These are phyloP conservation scores for Lepetodrilus schrolli DNA, from an alignment of 2,888 invertebrate genomes.

Conservation along the genomic window DNA sequence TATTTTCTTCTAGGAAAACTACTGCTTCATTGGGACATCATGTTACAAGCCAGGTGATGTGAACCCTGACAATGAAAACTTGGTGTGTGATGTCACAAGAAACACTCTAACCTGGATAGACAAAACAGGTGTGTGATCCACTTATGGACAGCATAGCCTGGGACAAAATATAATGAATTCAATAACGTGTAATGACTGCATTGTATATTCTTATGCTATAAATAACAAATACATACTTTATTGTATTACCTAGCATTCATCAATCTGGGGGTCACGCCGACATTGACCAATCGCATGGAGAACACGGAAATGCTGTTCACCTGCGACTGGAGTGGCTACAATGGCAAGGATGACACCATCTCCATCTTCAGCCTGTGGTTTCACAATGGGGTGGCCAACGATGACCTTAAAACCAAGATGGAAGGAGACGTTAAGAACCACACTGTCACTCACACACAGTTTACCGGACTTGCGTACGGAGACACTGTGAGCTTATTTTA, in stretches of 20 bases:
- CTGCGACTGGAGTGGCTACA: slow-evolving; percentile 46
- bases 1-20: slow-evolving; percentile 42
- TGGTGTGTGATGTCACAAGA: slow-evolving; percentile 48
- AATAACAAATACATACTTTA: too few relatives aligned
- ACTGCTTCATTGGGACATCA: slow-evolving; percentile 49
- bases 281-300: slow-evolving; percentile 38
- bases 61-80: slow-evolving; percentile 37
- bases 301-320: slow-evolving; percentile 38
- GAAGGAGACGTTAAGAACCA: slow-evolving; percentile 23
- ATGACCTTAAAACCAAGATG: neutral
- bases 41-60: slow-evolving; percentile 44
- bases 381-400: neutral
- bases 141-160: neutral
- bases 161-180: neutral
- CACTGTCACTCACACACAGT: slow-evolving; percentile 31
- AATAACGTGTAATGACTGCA: too few relatives aligned
- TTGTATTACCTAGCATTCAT: slow-evolving; percentile 51
- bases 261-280: slow-evolving; percentile 36
- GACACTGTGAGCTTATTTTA: slow-evolving; percentile 33
- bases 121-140: slow-evolving; percentile 36
- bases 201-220: too few relatives aligned
- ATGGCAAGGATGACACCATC: slow-evolving; percentile 30
- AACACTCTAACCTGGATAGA: slow-evolving; percentile 42
- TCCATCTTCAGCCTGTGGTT: slow-evolving; percentile 39
- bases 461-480: slow-evolving; percentile 26